Base-by-base conservation (phyloP, 2,888 invertebrate species). In the Pseudoips prasinana region DNA sequence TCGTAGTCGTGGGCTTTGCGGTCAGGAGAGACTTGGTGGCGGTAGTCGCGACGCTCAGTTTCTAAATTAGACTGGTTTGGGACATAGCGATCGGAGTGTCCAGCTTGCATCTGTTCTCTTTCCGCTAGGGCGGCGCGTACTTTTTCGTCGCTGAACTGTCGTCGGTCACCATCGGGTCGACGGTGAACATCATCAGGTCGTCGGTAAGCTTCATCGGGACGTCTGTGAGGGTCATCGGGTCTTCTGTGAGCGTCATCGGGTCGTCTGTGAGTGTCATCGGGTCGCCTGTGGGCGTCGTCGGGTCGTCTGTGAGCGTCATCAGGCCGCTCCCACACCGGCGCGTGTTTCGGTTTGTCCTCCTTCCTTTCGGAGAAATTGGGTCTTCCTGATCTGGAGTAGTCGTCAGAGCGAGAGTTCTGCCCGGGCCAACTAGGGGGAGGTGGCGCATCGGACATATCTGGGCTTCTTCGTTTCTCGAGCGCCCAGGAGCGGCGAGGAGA, bases 401-500 rank as follows among this genome's bases (percentile, higher is more conserved):
- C 60, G 35, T 50, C 56, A 7, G 56, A 46, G 3, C 43, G 56
- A 11, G 26, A 6, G 5, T 50, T 60, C 31, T 67, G 74, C 7
- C 72, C 81, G 0, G 85, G 83, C 86, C 85, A 85, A 1, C 54
- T 25, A 0, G 86, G 85, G 0, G 86, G 84, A 0, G 83, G 85
- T 0, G 86, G 86, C 0, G 81, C 72, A 8, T 76, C 74, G 1
- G 51, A 48, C 1, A 48, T 31, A 3, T 74, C 73, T 1, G 84
- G 78, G 39, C 82, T 83, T 31, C 58, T 53, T 2, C 83, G 75
- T 44, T 84, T 85, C 39, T 87, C 86, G 1, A 81, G 52, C 0
- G 83, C 85, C 86, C 86, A 87, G 0, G 86, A 84, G 1, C 86
- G 80, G 2, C 83, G 66, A 8, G 85, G 84, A 0, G 83, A 81